Base-by-base conservation (phyloP, 2,888 invertebrate genomes). In the Drosophila paramelanica region DNA sequence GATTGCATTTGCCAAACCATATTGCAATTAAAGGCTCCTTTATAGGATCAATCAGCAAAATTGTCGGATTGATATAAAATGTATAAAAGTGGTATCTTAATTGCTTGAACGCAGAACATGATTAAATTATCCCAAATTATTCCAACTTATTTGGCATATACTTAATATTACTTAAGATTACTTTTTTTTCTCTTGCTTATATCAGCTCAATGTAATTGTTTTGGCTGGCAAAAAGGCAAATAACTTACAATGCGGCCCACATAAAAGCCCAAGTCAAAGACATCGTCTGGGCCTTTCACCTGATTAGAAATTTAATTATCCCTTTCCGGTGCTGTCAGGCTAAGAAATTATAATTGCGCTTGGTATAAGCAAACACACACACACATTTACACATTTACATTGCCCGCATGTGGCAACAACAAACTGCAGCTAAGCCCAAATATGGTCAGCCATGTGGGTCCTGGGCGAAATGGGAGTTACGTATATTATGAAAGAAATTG, bases 281-380 rank as follows among this genome's bases (percentile, higher is more conserved):
- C 67, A 57, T 33, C 47, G 65, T 50, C 58, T 62, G 77, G 66
- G 66, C 61, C 77, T 73, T 69, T 83, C 67, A 77, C 64, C 74
- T 74, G 81, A 83, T 88, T 86, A 73, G 87, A 83, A 89, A 80
- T 80, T 70, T 80, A 83, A 83, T 83, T 83, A 83, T 72, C 59
- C 59, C 47, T 43, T 52, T 45, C 45, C 47, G 38, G 5, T 14
- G 59, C 55, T 65, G 66, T 51, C 73, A 43, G 58, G 74, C 60
- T 46, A 67, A 67, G 79, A 68, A 79, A 79, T 72, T 82, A 82
- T 88, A 81, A 81, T 85, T 81, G 67, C 82, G 46, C 38, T 38
- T 57, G 36, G 49, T 14, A 25, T 61, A 60, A 56, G 69, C 59
- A 77, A 43, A 60, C 45, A 61, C 8, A 55, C 7, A 43, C 17